Base-by-base conservation (phyloP, 1,140 invertebrate species). In the Plectus sambesii region DNA sequence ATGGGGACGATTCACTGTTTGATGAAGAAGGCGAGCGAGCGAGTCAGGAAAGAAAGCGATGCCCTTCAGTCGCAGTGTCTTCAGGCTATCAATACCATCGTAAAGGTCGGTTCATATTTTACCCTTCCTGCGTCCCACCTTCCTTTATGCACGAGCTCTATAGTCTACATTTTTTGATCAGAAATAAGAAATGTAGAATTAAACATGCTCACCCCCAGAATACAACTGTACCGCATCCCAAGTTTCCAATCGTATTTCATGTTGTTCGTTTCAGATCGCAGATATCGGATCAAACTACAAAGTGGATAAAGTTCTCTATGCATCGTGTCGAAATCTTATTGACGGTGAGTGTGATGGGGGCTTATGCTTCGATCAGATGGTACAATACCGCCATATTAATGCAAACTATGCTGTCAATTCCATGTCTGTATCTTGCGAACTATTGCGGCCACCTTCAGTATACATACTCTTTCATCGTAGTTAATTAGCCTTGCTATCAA, bases 1-100 rank as follows among this genome's bases (percentile, higher is more conserved):
- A n/a, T n/a, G n/a, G 81, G 81, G 63, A 93, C 88, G 0, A 82
- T 98, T 54, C 90, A 97, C 71, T 98, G 92, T 70, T 72, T 98
- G 36, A 89, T 98, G 87, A 82, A 85, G 42, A 81, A 88, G 72
- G 83, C 86, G 2, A 60, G 68, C 33, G 59, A 42, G 6, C n/a
- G 62, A 23, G 65, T 68, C 39, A 60, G 60, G 36, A n/a, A 49
- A 53, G 9, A 56, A 53, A 19, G 24, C 24, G n/a, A n/a, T 9
- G 22, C 44, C 25, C 38, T 66, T n/a, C 46, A 51, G 8, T 43
- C 59, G 4, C 63, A 67, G 48, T 67, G 64, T 46, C 48, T 51
- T 39, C 58, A 56, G 25, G 57, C 64, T 22, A 45, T 67, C 27
- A 45, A 53, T 35, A 17, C 45, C 5, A 43, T 67, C 4, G 58